A percentile compares a stretch with the other conserved stretches of the same genome.
phyloP scores from a whole-genome alignment of 2,888 invertebrate genomes.

The Furcula furcula region DNA sequence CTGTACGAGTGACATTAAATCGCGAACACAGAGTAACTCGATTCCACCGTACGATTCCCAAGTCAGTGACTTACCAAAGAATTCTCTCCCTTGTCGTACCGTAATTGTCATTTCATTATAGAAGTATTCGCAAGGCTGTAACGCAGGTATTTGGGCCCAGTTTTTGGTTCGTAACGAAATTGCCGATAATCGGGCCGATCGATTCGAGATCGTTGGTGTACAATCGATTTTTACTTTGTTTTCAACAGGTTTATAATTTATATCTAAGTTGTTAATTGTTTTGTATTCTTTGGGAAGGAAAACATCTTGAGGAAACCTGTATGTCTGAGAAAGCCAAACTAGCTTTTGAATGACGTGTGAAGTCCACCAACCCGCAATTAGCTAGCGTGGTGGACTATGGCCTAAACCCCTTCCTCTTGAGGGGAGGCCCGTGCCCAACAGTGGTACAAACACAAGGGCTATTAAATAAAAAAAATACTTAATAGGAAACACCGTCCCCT shows the following conservation, averaged over 20 bases:
- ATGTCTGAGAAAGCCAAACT: too few species aligned
- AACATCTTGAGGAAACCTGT: too few species aligned
- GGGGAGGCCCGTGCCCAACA: too few species aligned
- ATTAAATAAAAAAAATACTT: too few species aligned
- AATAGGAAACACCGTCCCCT: too few species aligned
- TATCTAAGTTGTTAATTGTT: too few species aligned
- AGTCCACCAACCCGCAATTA: too few species aligned
- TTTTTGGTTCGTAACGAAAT: constrained; percentile 66
- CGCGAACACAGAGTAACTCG: constrained; percentile 38
- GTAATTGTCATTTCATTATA: constrained; percentile 80
- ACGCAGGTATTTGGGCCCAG: constrained; percentile 50
- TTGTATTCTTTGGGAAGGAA: too few species aligned
- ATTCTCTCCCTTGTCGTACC: constrained; percentile 50
- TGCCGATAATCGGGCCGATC: constrained; percentile 70
- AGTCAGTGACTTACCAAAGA: constrained; percentile 45
- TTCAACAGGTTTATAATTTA: constrained; percentile 16
- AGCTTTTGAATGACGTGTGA: too few species aligned
- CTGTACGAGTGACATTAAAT: constrained; percentile 13
- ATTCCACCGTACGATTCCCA: constrained; percentile 43
- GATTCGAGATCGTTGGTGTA: constrained; percentile 59
- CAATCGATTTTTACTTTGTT: constrained; percentile 30
- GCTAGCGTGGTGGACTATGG: too few species aligned
- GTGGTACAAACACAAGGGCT: too few species aligned
- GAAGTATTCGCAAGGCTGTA: constrained; percentile 63
- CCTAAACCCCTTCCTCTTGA: too few species aligned